Evolutionary conservation across 1,140 invertebrate genomes (phyloP), one percentile per base, ranked within the genome.

Genomic region (Atta texana): DNA sequence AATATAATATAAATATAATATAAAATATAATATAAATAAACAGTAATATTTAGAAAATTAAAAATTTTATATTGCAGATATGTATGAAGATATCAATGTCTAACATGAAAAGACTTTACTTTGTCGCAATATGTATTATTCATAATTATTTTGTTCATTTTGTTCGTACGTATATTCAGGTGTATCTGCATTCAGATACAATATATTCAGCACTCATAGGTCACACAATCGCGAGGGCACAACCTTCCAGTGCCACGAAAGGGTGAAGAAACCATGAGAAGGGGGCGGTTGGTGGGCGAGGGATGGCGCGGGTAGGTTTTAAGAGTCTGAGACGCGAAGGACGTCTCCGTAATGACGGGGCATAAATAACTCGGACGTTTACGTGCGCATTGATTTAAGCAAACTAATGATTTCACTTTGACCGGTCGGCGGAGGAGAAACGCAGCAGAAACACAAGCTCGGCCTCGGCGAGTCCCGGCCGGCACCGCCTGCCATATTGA

Each of bases 321-420:
- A 81, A 81, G 82, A 80, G 69, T 81, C 64, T 28, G 63, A 63
- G 93, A 93, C 85, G 63, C 51, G 93, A 92, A 93, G 93, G 91
- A 94, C 94, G 93, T 94, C 91, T 93, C 91, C 92, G 93, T 95
- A 95, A 95, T 95, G 94, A 95, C 92, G 93, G 93, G 92, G 91
- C 95, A 95, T 95, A 95, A 95, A 95, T 95, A 95, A 95, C 93
- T 90, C 90, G 92, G 95, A 95, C 95, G 89, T 95, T 95, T 95
- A 95, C 93, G 95, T 88, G 94, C 94, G 94, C 95, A 95, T 95
- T 95, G 95, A 95, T 95, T 95, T 94, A 95, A 95, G 94, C 94
- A 95, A 95, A 95, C 94, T 95, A 95, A 95, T 95, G 94, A 95
- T 95, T 95, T 95, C 93, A 95, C 95, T 95, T 95, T 95, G 95